Conservation (phyloP, 1,140 invertebrate species). For the Dendroctonus valens region DNA sequence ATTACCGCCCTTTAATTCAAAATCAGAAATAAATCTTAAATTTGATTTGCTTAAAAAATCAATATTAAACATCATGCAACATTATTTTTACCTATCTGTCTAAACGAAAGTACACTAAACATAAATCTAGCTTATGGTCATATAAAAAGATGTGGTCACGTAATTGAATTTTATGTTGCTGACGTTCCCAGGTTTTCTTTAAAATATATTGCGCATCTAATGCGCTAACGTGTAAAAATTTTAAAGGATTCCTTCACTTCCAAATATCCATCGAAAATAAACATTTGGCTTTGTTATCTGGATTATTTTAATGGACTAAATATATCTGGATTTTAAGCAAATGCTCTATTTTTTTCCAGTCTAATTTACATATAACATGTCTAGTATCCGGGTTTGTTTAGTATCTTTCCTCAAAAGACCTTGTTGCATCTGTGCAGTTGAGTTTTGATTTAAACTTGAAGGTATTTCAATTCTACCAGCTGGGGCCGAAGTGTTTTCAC, state of each 20-base stretch:
- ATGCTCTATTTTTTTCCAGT: no score
- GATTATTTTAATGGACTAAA: background rate
- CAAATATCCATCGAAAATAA: conserved; percentile 3
- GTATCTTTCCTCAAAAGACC: no score
- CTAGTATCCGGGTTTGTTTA: no score
- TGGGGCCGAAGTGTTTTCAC: no score
- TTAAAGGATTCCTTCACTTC: conserved; percentile 12
- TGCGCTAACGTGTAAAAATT: conserved; percentile 22
- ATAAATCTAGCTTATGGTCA: conserved; percentile 29
- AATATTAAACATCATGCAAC: background rate
- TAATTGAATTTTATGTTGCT: conserved; percentile 32
- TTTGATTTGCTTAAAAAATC: no score
- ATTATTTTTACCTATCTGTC: background rate
- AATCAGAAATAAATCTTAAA: no score
- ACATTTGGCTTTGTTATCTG: conserved; percentile 6
- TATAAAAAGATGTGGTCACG: conserved; percentile 31
- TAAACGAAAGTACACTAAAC: conserved; percentile 14
- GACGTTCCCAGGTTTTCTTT: conserved; percentile 29
- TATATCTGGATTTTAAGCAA: no score
- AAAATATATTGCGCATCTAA: conserved; percentile 28
- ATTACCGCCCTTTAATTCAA: no score
- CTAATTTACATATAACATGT: no score
- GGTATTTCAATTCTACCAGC: no score
- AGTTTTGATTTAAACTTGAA: no score
- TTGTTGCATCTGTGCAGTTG: no score